Evolutionary conservation across 2,888 invertebrate species (phyloP).

Genomic region (Agriopis marginaria): DNA sequence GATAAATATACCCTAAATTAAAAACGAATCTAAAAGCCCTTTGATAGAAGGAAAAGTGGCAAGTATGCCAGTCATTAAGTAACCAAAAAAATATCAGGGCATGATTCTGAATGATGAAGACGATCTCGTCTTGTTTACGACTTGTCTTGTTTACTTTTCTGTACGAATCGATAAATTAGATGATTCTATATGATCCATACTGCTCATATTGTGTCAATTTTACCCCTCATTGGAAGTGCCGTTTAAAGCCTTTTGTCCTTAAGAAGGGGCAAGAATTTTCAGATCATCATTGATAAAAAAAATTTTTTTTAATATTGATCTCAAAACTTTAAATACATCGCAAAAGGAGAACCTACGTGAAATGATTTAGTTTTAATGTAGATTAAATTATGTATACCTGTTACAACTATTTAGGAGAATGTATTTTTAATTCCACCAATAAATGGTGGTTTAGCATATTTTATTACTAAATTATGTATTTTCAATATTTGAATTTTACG

Average conservation of each 20-base stretch:
- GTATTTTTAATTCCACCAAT: slow-evolving; percentile 31
- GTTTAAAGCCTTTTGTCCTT: slow-evolving; percentile 66
- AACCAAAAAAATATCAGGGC: too few species aligned
- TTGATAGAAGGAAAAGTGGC: too few species aligned
- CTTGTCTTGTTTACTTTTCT: too few species aligned
- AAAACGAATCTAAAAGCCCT: too few species aligned
- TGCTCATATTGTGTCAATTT: slow-evolving; percentile 1
- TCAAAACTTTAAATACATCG: background rate
- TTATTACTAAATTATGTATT: slow-evolving; percentile 21
- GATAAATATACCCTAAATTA: too few species aligned
- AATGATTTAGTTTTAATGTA: background rate
- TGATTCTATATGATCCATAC: background rate
- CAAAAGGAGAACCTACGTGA: background rate
- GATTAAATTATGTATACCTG: background rate
- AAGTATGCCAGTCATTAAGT: too few species aligned
- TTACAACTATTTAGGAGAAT: slow-evolving; percentile 23
- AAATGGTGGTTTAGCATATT: slow-evolving; percentile 27
- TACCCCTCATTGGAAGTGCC: slow-evolving; percentile 39
- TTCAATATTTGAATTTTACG: slow-evolving; percentile 10
- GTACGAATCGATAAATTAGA: background rate
- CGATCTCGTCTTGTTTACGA: background rate
- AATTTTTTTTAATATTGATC: too few species aligned
- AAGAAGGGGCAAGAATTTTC: slow-evolving; percentile 55
- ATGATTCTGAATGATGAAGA: too few species aligned
- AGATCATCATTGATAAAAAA: too few species aligned